Conservation (phyloP, 2,113 vertebrate genomes). For the Oryzias javanicus region DNA sequence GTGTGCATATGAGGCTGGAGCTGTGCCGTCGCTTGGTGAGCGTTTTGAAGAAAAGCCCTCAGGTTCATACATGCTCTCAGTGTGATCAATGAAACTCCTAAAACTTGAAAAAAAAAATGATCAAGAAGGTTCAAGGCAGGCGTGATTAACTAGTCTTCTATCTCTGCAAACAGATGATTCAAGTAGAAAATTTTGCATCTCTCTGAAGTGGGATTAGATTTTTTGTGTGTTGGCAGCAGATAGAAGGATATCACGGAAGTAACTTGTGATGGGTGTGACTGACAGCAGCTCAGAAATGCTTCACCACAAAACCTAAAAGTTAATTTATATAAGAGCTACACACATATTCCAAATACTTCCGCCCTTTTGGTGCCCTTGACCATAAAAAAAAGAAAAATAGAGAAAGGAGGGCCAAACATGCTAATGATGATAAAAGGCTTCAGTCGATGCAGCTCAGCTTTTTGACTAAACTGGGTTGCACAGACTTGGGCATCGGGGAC, state of each 20-base stretch:
- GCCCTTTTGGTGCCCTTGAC: slow-evolving; percentile 43
- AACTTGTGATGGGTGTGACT: slow-evolving; percentile 15
- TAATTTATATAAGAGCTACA: slow-evolving; percentile 41
- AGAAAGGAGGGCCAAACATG: slow-evolving; percentile 16
- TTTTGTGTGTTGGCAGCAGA: slow-evolving; percentile 45
- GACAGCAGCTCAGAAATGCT: slow-evolving; percentile 29
- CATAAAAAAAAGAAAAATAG: slow-evolving; percentile 26
- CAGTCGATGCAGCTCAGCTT: slow-evolving; percentile 19
- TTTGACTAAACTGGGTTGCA: slow-evolving; percentile 46
- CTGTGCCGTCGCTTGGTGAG: slow-evolving; percentile 18
- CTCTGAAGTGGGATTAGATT: slow-evolving; percentile 63
- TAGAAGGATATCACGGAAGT: slow-evolving; percentile 4
- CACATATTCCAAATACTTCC: slow-evolving; percentile 21
- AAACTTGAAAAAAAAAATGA: slow-evolving; percentile 41
- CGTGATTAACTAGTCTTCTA: slow-evolving; percentile 56
- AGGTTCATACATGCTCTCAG: slow-evolving; percentile 34
- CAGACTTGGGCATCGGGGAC: slow-evolving; percentile 48
- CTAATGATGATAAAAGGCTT: slow-evolving; percentile 26
- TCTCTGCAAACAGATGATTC: slow-evolving; percentile 55
- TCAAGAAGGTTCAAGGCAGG: slow-evolving; percentile 18
- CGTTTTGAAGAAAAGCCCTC: slow-evolving; percentile 30
- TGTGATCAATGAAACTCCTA: slow-evolving; percentile 61
- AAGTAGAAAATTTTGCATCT: slow-evolving; percentile 47
- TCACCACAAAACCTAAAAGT: slow-evolving; percentile 35
- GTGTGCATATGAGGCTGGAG: neutral